These are phyloP conservation scores for Pandemis corylana DNA, from an alignment of 2,888 invertebrate species.

Conservation along the genomic window DNA sequence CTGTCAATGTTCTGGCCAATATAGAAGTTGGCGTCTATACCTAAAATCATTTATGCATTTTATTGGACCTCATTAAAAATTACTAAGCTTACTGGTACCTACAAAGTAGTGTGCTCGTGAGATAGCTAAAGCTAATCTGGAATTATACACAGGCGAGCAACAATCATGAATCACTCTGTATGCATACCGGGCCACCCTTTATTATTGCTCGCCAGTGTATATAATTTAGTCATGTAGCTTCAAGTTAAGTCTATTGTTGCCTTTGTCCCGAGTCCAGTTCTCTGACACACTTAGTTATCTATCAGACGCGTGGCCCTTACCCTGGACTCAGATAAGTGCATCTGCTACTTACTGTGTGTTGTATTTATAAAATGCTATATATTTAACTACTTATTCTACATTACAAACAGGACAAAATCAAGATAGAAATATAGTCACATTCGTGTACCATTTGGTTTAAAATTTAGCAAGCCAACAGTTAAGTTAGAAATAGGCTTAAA, in stretches of 20 bases:
- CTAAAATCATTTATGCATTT: too few species aligned
- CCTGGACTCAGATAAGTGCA: conserved; percentile 64
- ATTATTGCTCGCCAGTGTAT: background rate
- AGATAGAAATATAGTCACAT: too few species aligned
- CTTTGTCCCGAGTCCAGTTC: conserved; percentile 38
- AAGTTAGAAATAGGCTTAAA: too few species aligned
- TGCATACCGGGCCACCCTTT: too few species aligned
- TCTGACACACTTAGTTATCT: conserved; percentile 51
- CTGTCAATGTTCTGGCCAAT: background rate
- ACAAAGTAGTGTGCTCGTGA: too few species aligned
- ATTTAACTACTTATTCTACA: too few species aligned
- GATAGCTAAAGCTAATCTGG: background rate
- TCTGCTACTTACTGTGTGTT: conserved; percentile 60
- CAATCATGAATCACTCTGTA: too few species aligned
- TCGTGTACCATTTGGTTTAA: too few species aligned
- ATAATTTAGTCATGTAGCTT: background rate
- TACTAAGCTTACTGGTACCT: background rate
- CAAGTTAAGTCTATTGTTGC: conserved; percentile 11
- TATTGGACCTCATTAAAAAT: too few species aligned
- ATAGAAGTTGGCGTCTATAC: background rate
- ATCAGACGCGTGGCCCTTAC: conserved; percentile 60
- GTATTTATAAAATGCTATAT: conserved; percentile 65
- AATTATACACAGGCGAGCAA: too few species aligned
- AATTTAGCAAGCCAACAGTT: too few species aligned
- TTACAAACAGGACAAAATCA: too few species aligned